Evolutionary conservation across 2,888 invertebrate genomes (phyloP).

Genomic region (Conops quadrifasciatus): DNA sequence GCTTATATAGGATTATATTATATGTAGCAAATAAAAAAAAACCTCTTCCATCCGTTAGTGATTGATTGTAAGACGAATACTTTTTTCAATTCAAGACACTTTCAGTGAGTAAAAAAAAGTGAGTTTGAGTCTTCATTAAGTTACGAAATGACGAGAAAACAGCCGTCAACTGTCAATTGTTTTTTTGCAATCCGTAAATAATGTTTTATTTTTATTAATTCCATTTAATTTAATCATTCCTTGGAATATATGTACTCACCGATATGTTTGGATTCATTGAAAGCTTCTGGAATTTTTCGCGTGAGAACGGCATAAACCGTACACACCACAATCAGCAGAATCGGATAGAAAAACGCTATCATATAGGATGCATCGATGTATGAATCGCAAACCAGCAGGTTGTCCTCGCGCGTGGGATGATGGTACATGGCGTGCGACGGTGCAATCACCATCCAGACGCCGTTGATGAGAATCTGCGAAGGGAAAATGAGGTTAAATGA

Average conservation of each 20-base stretch:
- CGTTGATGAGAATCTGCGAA: slow-evolving; percentile 82
- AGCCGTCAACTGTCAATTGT: too few relatives aligned
- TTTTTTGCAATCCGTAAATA: too few relatives aligned
- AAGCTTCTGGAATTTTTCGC: slow-evolving; percentile 97
- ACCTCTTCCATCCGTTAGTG: too few relatives aligned
- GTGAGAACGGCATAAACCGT: slow-evolving; percentile 96
- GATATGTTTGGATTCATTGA: slow-evolving; percentile 97
- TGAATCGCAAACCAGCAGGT: slow-evolving; percentile 90
- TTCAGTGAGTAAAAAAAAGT: too few relatives aligned
- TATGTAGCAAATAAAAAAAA: too few relatives aligned
- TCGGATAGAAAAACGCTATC: slow-evolving; percentile 94
- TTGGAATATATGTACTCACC: slow-evolving; percentile 72
- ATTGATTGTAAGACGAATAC: too few relatives aligned
- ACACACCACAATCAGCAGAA: slow-evolving; percentile 88
- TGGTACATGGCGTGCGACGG: slow-evolving; percentile 90
- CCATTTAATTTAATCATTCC: slow-evolving; percentile 4
- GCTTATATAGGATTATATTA: too few relatives aligned
- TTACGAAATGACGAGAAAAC: too few relatives aligned
- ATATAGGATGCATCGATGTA: slow-evolving; percentile 93
- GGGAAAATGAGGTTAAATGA: slow-evolving; percentile 7
- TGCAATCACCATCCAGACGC: slow-evolving; percentile 90
- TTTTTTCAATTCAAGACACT: too few relatives aligned
- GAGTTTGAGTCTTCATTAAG: too few relatives aligned
- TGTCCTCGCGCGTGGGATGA: slow-evolving; percentile 91
- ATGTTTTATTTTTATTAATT: too few relatives aligned